Base-by-base conservation (phyloP, 2,113 vertebrate genomes). In the Proteles cristata region DNA sequence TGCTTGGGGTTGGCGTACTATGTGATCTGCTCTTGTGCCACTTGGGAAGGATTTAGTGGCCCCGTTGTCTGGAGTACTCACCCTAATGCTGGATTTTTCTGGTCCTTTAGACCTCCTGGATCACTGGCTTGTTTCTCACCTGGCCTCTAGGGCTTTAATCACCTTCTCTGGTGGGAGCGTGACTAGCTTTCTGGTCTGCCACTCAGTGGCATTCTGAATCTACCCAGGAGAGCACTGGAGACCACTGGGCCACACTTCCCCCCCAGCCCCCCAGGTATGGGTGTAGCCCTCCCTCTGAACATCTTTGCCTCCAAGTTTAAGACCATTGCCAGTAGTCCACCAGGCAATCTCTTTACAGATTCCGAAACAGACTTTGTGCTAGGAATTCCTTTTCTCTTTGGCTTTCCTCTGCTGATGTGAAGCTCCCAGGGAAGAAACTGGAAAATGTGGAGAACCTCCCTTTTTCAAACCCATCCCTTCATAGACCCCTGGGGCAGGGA, bases 261-360 rank as follows among this genome's bases (percentile, higher is more conserved):
- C 23, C 61, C 55, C 4, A 4, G 1, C 0, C 26, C 17, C 53
- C n/a, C 4, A 2, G 4, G 6, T 74, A 17, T 28, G 12, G 4
- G 4, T 1, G 9, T 8, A 55, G 48, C 9, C 21, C 25, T 83
- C 39, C 7, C 28, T 69, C 21, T 48, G 93, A 39, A 58, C 25
- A 12, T 45, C 25, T 21, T n/a, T 17, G 19, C 6, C 43, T 66
- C 33, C 45, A 19, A 6, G 11, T 26, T 68, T 31, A 14, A 31
- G 50, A 8, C n/a, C 35, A 19, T 15, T 28, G 63, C 25, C 26
- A 10, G 21, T n/a, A 39, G 53, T 71, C 55, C 23, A 31, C 19
- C 28, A 11, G 45, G 28, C 11, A n/a, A 0, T 77, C 31, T 61
- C 73, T 71, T 68, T 68, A 33, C 43, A 71, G 93, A 33, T 26